Percentiles rank a stretch among this genome's conserved stretches.
Evolutionary conservation across 2,797 vertebrate genomes (phyloP).

Genomic region (Enteromius unitaeniatus): DNA sequence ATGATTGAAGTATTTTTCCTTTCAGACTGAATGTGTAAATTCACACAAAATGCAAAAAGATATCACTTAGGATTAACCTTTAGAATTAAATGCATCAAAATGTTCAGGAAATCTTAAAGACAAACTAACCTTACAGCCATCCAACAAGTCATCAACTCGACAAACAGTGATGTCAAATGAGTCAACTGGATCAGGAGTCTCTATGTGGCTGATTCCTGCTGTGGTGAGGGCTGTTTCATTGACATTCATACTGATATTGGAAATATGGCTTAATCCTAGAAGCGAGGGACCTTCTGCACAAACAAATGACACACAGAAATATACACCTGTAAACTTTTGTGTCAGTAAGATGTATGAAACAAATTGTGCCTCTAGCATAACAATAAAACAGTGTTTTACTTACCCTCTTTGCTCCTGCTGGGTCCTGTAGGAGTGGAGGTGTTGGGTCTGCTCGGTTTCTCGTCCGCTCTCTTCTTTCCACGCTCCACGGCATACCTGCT

Average conservation of each 20-base stretch:
- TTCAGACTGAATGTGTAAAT: neutral
- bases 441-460: conserved; percentile 72
- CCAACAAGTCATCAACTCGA: conserved; percentile 88
- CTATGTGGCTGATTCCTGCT: conserved; percentile 78
- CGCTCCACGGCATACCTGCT: conserved; percentile 82
- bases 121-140: conserved; percentile 90
- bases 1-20: neutral
- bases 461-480: conserved; percentile 58
- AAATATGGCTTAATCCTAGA: conserved; percentile 93
- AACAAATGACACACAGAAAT: neutral
- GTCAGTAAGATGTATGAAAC: neutral
- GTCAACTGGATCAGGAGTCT: conserved; percentile 83
- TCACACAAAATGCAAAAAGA: neutral
- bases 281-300: conserved; percentile 74
- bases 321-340: neutral
- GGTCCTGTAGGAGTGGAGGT: conserved; percentile 90
- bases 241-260: conserved; percentile 84
- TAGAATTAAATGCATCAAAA: neutral
- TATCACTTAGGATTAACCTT: neutral
- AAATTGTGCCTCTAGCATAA: neutral
- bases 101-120: neutral
- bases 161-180: conserved; percentile 85
- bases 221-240: conserved; percentile 86
- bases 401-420: conserved; percentile 76
- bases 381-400: conserved; percentile 56